Evolutionary conservation across 2,888 invertebrate species (phyloP).

Genomic region (Alloplasta piceator): DNA sequence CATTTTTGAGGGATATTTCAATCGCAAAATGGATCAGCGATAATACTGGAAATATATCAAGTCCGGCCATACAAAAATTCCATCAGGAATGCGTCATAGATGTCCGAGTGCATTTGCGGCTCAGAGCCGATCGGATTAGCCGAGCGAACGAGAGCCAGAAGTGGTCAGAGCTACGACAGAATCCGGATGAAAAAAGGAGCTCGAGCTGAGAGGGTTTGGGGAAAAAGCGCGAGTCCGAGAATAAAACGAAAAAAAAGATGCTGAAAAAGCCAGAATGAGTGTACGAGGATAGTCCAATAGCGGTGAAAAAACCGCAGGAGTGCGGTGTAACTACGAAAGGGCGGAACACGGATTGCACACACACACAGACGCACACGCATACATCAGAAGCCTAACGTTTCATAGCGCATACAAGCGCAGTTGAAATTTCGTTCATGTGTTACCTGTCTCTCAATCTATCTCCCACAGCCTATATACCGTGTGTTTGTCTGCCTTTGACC

Average conservation of each 20-base stretch:
- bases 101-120: constrained; percentile 41
- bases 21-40: too few relatives aligned
- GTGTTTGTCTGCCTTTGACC: constrained; percentile 43
- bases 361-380: not conserved
- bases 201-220: not conserved
- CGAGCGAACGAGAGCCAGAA: constrained; percentile 42
- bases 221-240: not conserved
- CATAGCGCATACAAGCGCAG: not conserved
- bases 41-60: too few relatives aligned
- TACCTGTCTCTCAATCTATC: not conserved
- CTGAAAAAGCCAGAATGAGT: constrained; percentile 10
- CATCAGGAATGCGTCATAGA: constrained; percentile 5
- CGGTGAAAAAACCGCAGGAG: not conserved
- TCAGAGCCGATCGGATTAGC: constrained; percentile 56
- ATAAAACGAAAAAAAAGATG: not conserved
- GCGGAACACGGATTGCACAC: constrained; percentile 49
- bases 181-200: constrained; percentile 17
- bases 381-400: not conserved
- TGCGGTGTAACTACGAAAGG: constrained; percentile 47
- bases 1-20: too few relatives aligned
- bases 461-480: not conserved
- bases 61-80: not conserved
- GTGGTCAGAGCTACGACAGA: constrained; percentile 41
- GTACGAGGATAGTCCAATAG: not conserved
- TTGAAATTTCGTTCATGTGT: constrained; percentile 20